Evolutionary conservation across 1,140 invertebrate species (phyloP).

Genomic region (Papilio polyxenes): DNA sequence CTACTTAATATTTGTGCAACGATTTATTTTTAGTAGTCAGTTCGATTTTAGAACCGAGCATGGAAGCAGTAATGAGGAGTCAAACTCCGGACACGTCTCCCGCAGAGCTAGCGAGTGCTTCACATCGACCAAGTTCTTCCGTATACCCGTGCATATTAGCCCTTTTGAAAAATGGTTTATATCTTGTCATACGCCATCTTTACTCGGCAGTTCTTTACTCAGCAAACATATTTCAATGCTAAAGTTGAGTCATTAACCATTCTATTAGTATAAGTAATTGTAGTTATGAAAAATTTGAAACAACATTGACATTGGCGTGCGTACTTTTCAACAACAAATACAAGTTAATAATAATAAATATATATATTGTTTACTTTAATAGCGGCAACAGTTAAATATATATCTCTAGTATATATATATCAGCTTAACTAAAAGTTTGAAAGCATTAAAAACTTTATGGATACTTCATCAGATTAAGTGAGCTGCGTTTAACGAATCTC

Average conservation of each 20-base stretch:
- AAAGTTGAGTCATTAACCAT: background rate
- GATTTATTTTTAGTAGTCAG: background rate
- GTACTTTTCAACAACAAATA: background rate
- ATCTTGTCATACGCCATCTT: too few relatives aligned
- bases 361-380: background rate
- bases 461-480: constrained; percentile 23
- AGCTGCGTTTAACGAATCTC: background rate
- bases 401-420: background rate
- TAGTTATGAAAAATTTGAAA: background rate
- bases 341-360: too few relatives aligned
- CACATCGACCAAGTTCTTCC: background rate
- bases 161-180: background rate
- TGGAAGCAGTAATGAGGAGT: constrained; percentile 9
- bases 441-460: background rate
- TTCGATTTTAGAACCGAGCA: background rate
- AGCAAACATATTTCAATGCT: background rate
- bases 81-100: constrained; percentile 20
- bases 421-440: background rate
- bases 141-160: background rate
- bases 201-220: background rate
- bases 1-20: background rate
- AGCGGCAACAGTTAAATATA: background rate
- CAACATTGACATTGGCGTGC: background rate
- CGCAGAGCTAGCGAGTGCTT: background rate
- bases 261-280: background rate